Percentiles rank a stretch among this genome's conserved stretches.
Conservation (phyloP, 2,797 vertebrate species). For the Parotocinclus haroldoi region DNA sequence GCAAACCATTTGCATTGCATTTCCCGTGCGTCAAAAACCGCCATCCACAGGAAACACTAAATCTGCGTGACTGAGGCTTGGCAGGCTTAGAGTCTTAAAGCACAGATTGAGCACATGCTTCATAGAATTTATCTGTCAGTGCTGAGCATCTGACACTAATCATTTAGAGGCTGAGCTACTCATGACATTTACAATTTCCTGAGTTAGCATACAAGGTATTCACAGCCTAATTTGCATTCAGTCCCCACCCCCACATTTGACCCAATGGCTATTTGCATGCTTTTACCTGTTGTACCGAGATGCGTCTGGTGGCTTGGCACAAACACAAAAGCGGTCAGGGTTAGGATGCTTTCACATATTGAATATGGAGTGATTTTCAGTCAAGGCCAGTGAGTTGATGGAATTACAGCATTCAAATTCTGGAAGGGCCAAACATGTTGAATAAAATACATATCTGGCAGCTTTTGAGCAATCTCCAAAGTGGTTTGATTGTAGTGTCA, state of each 20-base stretch:
- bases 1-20: too few species aligned
- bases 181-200: conserved; percentile 15
- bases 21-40: too few species aligned
- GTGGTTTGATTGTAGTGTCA: too few species aligned
- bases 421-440: too few species aligned
- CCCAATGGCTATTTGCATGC: background rate
- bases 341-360: too few species aligned
- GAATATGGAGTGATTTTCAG: too few species aligned
- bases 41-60: too few species aligned
- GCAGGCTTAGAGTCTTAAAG: conserved; percentile 3
- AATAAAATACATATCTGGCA: too few species aligned
- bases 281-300: background rate
- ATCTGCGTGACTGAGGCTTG: background rate
- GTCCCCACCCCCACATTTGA: background rate
- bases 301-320: background rate
- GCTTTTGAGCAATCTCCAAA: too few species aligned
- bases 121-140: conserved; percentile 4
- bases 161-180: conserved; percentile 11
- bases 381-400: too few species aligned
- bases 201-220: background rate
- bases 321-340: background rate
- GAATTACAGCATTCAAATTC: too few species aligned
- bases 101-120: conserved; percentile 3
- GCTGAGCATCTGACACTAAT: conserved; percentile 16
- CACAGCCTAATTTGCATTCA: conserved; percentile 4